These are phyloP conservation scores for Helostoma temminkii DNA, from an alignment of 2,797 vertebrate genomes.

Conservation along the genomic window DNA sequence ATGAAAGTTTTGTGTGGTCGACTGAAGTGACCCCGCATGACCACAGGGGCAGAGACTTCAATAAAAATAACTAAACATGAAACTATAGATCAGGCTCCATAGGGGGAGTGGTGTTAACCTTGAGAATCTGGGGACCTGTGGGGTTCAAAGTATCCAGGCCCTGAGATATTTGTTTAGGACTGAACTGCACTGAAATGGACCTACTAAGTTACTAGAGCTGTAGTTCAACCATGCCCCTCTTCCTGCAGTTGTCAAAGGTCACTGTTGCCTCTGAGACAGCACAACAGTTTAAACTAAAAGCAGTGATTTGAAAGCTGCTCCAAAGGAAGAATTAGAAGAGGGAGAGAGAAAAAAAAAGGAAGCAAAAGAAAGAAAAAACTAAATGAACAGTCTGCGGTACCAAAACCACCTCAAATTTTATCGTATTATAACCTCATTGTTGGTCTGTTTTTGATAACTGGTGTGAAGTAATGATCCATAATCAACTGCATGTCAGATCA, in stretches of 20 bases:
- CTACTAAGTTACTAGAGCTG: slow-evolving; percentile 61
- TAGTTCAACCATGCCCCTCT: slow-evolving; percentile 55
- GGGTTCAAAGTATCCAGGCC: slow-evolving; percentile 69
- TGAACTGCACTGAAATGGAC: slow-evolving; percentile 55
- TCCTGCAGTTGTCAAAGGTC: slow-evolving; percentile 68
- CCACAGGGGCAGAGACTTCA: slow-evolving; percentile 53
- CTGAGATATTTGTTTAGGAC: slow-evolving; percentile 73
- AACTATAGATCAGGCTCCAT: slow-evolving; percentile 72
- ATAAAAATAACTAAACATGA: slow-evolving; percentile 76
- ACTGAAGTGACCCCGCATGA: slow-evolving; percentile 56
- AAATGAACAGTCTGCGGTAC: slow-evolving; percentile 28
- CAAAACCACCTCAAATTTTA: slow-evolving; percentile 20
- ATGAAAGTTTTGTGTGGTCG: slow-evolving; percentile 46
- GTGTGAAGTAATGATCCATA: slow-evolving; percentile 33
- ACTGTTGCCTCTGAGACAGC: slow-evolving; percentile 37
- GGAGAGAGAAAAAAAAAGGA: background rate
- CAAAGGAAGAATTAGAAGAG: background rate
- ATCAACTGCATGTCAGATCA: too few relatives aligned
- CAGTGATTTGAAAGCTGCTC: slow-evolving; percentile 10
- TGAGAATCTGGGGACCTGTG: slow-evolving; percentile 52
- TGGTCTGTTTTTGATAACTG: slow-evolving; percentile 45
- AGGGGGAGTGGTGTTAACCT: slow-evolving; percentile 67
- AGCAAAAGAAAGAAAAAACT: slow-evolving; percentile 1
- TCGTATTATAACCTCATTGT: slow-evolving; percentile 42
- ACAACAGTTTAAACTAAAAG: slow-evolving; percentile 26